Evolutionary conservation across 2,888 invertebrate species (phyloP), one percentile per base, ranked within the genome.

Genomic region (Lobophora halterata): DNA sequence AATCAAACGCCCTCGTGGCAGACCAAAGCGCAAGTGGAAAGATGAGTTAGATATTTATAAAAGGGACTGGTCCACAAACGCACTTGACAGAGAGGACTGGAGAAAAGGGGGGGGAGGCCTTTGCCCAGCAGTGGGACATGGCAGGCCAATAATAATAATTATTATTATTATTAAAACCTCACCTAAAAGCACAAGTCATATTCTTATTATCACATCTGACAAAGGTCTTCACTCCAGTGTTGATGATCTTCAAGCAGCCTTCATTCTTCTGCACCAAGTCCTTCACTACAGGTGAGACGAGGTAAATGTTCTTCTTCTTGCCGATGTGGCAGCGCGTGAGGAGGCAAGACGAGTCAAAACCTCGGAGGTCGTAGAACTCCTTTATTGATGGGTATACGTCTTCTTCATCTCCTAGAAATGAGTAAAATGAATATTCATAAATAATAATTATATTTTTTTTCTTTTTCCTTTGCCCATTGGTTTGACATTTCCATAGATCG

Each of bases 201-300:
- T 95, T 93, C 63, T 95, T 95, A 64, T 97, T 97, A 63, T 98
- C 97, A 68, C 95, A 97, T 18, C 98, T 89, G 1, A 95, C 96
- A 69, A 99, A 97, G 0, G 97, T 92, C 78, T 98, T 97, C 0
- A 99, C 95, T 0, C 99, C 99, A 0, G 98, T 97, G 65, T 99
- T 99, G 36, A 99, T 98, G 49, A 99, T 94, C 88, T 97, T 97
- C 6, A 98, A 90, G 48, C 80, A 89, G 6, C 89, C 78, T 53
- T 94, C 93, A 68, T 98, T 98, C 33, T 88, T 89, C 12, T 90
- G 64, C 3, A 98, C 93, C 28, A 99, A 89, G 66, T 97, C 92
- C 35, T 93, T 91, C 9, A 99, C 93, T 0, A 90, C 89, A 0
- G 93, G 90, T 0, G 97, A 97, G 3, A 97, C 96, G 35, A 95